These are phyloP conservation scores for Flabesymbios commensalis DNA, from an alignment of 2,888 invertebrate genomes.

Conservation along the genomic window DNA sequence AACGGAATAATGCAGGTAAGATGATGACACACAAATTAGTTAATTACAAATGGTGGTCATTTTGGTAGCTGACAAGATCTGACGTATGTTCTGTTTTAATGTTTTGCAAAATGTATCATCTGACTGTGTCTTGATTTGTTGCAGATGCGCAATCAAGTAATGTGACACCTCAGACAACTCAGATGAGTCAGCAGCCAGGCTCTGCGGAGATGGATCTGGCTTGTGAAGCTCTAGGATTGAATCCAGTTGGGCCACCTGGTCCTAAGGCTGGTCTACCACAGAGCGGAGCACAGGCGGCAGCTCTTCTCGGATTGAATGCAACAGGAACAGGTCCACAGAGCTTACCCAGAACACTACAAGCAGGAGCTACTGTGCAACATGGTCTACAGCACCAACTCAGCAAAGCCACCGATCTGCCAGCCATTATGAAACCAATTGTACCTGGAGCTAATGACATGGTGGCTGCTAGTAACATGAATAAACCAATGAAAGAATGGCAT, in stretches of 20 bases:
- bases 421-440: background rate
- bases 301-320: too few species aligned
- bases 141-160: background rate
- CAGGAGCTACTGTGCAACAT: too few species aligned
- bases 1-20: constrained; percentile 4
- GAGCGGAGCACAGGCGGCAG: background rate
- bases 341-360: too few species aligned
- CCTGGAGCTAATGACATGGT: background rate
- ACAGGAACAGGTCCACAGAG: too few species aligned
- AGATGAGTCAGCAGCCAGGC: background rate
- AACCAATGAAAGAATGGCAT: constrained; percentile 85
- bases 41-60: too few species aligned
- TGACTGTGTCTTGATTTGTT: background rate
- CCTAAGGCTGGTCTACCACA: background rate
- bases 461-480: background rate
- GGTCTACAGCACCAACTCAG: too few species aligned
- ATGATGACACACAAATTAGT: background rate
- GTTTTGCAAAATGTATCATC: background rate
- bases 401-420: background rate
- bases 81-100: too few species aligned
- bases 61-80: too few species aligned
- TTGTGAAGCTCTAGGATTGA: background rate
- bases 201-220: background rate
- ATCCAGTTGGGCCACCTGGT: background rate
- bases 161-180: background rate